Conservation (phyloP, 2,797 vertebrate species). For the Poecilia gillii region DNA sequence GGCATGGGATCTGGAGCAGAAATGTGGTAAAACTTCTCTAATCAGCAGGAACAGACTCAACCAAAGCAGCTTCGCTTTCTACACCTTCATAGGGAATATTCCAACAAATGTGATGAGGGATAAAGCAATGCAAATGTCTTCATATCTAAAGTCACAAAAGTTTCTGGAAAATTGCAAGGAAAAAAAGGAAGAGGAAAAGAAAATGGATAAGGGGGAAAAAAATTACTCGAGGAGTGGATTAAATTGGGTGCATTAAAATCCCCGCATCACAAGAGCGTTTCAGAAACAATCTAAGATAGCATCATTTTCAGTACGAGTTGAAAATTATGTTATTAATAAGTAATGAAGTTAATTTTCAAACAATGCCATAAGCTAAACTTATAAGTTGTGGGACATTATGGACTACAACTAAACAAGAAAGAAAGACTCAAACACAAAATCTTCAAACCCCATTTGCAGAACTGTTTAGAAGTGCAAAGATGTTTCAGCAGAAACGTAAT, state of each 20-base stretch:
- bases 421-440: not conserved
- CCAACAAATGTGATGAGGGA: conserved; percentile 6
- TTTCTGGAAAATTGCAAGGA: not conserved
- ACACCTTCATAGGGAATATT: conserved; percentile 31
- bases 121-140: not conserved
- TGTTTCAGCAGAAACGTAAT: not conserved
- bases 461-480: not conserved
- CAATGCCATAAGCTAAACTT: not conserved
- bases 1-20: conserved; percentile 56
- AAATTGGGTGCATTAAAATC: too few species aligned
- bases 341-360: not conserved
- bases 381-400: not conserved
- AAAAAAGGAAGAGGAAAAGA: not conserved
- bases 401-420: not conserved
- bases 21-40: conserved; percentile 20
- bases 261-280: not conserved
- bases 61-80: conserved; percentile 19
- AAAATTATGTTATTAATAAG: not conserved
- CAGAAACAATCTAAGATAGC: not conserved
- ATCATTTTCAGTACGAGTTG: not conserved
- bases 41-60: conserved; percentile 11
- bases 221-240: too few species aligned
- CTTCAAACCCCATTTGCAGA: not conserved
- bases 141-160: conserved; percentile 11
- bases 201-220: not conserved